Conservation (phyloP, 2,888 invertebrate genomes). For the Allolobophora icterica region DNA sequence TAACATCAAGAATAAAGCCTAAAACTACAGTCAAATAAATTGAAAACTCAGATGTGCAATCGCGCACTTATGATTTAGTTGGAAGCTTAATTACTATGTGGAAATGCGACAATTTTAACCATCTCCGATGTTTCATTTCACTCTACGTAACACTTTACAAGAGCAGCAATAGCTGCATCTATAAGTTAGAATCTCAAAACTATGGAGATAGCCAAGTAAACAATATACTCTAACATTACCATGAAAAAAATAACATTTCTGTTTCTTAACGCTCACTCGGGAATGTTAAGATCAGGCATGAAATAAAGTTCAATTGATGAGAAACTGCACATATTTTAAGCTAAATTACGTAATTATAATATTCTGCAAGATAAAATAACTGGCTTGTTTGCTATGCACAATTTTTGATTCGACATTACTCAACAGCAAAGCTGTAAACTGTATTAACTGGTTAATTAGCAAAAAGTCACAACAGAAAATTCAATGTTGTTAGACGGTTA, state of each 20-base stretch:
- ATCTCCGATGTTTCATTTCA: not conserved
- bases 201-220: not conserved
- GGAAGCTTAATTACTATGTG: not conserved
- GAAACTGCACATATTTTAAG: not conserved
- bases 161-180: not conserved
- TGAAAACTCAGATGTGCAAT: constrained; percentile 25
- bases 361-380: constrained; percentile 8
- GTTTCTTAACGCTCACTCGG: not conserved
- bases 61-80: not conserved
- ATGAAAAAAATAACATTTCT: not conserved
- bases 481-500: not conserved
- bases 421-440: not conserved
- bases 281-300: constrained; percentile 14
- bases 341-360: not conserved
- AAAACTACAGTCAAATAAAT: constrained; percentile 27
- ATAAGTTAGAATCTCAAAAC: not conserved
- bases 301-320: not conserved
- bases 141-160: not conserved
- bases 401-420: not conserved
- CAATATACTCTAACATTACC: not conserved
- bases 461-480: not conserved
- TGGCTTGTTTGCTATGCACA: not conserved
- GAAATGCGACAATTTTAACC: not conserved
- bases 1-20: constrained; percentile 20
- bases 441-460: not conserved